Base-by-base conservation (phyloP, 2,113 vertebrate species). In the Phalacrocorax brasilianus region DNA sequence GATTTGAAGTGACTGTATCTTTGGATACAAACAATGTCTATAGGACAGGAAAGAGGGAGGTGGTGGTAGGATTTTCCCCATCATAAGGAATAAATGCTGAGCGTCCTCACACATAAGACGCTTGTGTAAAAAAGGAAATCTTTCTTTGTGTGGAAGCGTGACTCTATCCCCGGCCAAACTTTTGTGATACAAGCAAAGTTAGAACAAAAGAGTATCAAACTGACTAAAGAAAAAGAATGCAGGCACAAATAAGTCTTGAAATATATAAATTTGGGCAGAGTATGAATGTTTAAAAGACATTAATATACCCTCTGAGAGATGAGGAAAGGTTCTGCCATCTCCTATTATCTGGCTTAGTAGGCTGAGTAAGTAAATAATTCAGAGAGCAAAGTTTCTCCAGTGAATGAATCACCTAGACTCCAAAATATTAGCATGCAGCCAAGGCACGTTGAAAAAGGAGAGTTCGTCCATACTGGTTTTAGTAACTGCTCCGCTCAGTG, bases 281-380 rank as follows among this genome's bases (percentile, higher is more conserved):
- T 90, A 92, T 97, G 88, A 97, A 97, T 94, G 91, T 96, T 97
- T 97, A 94, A 97, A 95, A 83, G 71, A 88, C 90, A 97, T 91
- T 95, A 97, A 97, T 96, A 86, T 79, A 89, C 84, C 88, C 84
- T 80, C 52, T 84, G 95, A 96, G 96, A 97, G 67, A 85, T 50
- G 74, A 95, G 81, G 72, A 85, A 88, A 95, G 65, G 44, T 86
- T 96, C 96, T 97, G 95, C 95, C 93, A 88, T 61, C 81, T 96
- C 95, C 71, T 94, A 91, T 97, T 97, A 97, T 95, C 93, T 95
- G 89, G 88, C 71, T 95, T 97, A 97, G 89, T 93, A 96, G 85
- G 71, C 85, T 95, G 95, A 95, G 56, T 85, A 96, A 91, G 96
- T 97, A 94, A 97, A 97, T 97, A 97, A 97, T 96, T 95, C 91